Evolutionary conservation across 2,797 vertebrate genomes (phyloP).

Genomic region (Ispidina lecontei): DNA sequence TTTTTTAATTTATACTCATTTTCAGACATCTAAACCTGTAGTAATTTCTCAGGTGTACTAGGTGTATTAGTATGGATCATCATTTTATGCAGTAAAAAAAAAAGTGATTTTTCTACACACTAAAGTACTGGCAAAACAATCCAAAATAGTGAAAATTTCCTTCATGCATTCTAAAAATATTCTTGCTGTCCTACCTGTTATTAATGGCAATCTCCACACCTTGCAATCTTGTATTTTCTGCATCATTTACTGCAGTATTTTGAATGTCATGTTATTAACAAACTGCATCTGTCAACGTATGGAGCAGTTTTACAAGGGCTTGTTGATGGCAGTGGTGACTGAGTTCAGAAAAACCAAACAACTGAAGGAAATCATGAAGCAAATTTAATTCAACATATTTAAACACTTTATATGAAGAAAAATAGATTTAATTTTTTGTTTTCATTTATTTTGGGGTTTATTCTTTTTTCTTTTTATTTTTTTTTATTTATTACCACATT

Average conservation of each 20-base stretch:
- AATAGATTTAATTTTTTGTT: neutral
- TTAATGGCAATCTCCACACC: conserved; percentile 22
- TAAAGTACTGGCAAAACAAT: neutral
- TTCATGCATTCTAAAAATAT: neutral
- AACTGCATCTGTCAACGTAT: conserved; percentile 46
- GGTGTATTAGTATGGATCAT: neutral
- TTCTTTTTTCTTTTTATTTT: too few species aligned
- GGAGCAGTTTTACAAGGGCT: conserved; percentile 18
- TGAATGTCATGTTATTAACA: conserved; percentile 49
- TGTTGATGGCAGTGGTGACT: neutral
- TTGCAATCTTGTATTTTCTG: conserved; percentile 62
- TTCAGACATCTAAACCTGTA: neutral
- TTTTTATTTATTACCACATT: neutral
- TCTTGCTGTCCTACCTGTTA: conserved; percentile 32
- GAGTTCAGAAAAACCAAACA: neutral
- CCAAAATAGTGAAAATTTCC: neutral
- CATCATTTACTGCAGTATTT: conserved; percentile 64
- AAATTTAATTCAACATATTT: neutral
- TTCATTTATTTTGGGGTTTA: too few species aligned
- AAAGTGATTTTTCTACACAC: neutral
- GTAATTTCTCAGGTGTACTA: neutral
- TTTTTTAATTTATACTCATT: neutral
- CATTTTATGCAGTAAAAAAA: neutral
- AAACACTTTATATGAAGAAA: conserved; percentile 4
- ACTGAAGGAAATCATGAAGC: neutral